A percentile compares a stretch with the other conserved stretches of the same genome.
These are phyloP conservation scores for Cyanoramphus novaezelandiae DNA, from an alignment of 2,113 vertebrate genomes.

Conservation along the genomic window DNA sequence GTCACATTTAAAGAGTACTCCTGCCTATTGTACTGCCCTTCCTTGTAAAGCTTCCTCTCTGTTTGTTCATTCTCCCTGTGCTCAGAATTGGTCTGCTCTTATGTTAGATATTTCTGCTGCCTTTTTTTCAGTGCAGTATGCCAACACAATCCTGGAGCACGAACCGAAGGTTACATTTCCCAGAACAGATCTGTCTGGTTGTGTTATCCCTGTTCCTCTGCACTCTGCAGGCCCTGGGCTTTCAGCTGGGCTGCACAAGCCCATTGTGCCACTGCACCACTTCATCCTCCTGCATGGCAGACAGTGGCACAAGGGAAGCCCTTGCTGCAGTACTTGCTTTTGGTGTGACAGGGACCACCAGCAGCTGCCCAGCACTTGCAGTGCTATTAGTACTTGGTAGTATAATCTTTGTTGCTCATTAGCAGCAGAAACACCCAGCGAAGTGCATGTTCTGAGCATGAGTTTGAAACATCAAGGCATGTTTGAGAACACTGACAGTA, in stretches of 20 bases:
- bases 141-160: neutral
- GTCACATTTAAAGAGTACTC: neutral
- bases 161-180: neutral
- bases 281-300: fast-evolving
- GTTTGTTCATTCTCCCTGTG: neutral
- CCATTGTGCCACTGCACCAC: neutral
- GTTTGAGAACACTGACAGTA: neutral
- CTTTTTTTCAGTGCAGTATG: neutral
- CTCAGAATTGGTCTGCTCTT: neutral
- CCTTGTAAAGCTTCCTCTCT: neutral
- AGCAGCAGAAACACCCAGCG: neutral
- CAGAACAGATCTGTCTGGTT: neutral
- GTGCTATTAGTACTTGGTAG: neutral
- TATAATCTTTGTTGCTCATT: neutral
- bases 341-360: neutral
- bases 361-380: neutral
- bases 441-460: fast-evolving
- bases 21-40: neutral
- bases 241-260: neutral
- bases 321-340: neutral
- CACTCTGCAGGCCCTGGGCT: neutral
- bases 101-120: neutral
- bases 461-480: neutral
- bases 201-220: neutral
- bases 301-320: fast-evolving